Base-by-base conservation (phyloP, 2,888 invertebrate species). In the Coenonympha glycerion region DNA sequence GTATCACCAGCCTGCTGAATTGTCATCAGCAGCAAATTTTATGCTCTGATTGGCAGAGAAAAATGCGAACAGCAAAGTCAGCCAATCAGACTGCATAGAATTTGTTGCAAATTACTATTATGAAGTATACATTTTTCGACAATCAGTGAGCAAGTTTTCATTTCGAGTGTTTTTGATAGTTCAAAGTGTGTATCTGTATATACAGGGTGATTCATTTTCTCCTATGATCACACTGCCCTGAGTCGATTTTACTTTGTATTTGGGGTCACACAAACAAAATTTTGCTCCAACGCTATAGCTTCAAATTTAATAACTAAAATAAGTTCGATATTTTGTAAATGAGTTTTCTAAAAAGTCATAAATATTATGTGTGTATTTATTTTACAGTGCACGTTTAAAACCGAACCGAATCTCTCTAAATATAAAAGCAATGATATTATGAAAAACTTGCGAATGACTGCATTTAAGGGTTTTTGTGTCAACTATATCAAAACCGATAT, bases 141-240 rank as follows among this genome's bases (percentile, higher is more conserved):
- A 31, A 31, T 31, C 31, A 11, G 13, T 6, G 13, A 11, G 13
- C 11, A 56, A 54, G 60, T 58, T 57, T 58, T 62, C 55, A 58
- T n/a, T 63, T 65, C 61, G 59, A 59, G 51, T 63, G 62, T 61
- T 63, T 11, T 65, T 63, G 59, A 59, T 61, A 59, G 59, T 56
- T 61, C 61, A 45, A 6, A 15, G 31, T 16, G 16, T 49, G 60
- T 57, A 60, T 51, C 44, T 52, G 47, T 54, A 53, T 58, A 61
- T 60, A 44, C 31, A 44, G 60, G 61, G 62, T 63, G 61, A 60
- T 60, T 65, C 58, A 58, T 60, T 61, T 62, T 62, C 58, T 58
- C 58, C 62, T 60, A 59, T 56, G 54, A 54, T 56, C 56, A 52
- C 57, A 57, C 58, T 63, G 61, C 62, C 64, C 58, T 55, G 61